Base-by-base conservation (phyloP, 2,113 vertebrate genomes). In the Catharus minimus region DNA sequence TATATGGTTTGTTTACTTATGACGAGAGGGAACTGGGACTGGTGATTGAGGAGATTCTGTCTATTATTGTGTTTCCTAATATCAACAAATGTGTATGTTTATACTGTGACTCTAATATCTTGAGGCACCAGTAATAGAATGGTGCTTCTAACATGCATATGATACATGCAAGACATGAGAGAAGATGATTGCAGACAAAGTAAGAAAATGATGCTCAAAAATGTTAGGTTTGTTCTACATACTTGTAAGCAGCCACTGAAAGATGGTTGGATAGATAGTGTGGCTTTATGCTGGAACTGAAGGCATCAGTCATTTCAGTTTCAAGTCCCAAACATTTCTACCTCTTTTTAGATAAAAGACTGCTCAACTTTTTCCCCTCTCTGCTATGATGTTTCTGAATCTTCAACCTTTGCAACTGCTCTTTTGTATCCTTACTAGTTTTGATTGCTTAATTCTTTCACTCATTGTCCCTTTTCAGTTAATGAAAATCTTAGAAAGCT, bases 401-500 rank as follows among this genome's bases (percentile, higher is more conserved):
- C 46, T 78, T 94, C 77, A 92, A 66, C 82, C 61, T 32, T 93
- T 72, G 53, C 80, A 95, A 65, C 83, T 65, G 33, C 21, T 78
- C 16, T 67, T 93, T 91, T 78, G 49, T 86, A 92, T 75, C 69
- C 53, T 93, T 44, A n/a, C 32, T 93, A 57, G 41, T 53, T 72
- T 83, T 52, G 0, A 26, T 92, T 88, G 38, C 69, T 49, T 92
- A 90, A 86, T 95, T 95, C 41, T 90, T 88, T 89, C 81, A 56
- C 77, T 94, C 89, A 93, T 92, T 93, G 81, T 90, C 92, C 89
- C 39, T 86, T 93, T 92, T 90, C 82, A 53, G 61, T 89, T 93
- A 95, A 94, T 94, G 91, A 92, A 93, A 88, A 88, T 92, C 80
- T 95, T 92, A 83, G 72, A 86, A 95, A 96, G 65, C 61, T 92